A percentile compares a stretch with the other conserved stretches of the same genome.
These are phyloP conservation scores for Rhyzopertha dominica DNA, from an alignment of 1,140 invertebrate genomes.

Conservation along the genomic window DNA sequence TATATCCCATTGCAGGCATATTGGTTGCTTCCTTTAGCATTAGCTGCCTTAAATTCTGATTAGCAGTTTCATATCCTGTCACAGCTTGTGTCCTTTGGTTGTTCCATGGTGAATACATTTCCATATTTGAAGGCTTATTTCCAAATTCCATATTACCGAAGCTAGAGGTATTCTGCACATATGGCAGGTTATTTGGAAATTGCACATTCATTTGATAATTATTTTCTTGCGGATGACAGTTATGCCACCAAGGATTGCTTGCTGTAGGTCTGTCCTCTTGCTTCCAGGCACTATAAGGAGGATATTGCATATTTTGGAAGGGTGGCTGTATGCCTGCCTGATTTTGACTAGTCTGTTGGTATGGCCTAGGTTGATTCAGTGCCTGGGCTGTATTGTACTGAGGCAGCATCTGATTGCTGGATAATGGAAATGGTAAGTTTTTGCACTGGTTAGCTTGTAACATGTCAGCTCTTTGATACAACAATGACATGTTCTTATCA, in stretches of 20 bases:
- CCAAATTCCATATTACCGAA: too few relatives aligned
- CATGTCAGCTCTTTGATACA: too few relatives aligned
- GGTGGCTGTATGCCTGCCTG: neutral
- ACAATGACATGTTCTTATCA: too few relatives aligned
- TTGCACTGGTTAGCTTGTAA: too few relatives aligned
- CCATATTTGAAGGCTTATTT: slow-evolving; percentile 3
- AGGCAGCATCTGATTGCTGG: slow-evolving; percentile 16
- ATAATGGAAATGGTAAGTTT: too few relatives aligned
- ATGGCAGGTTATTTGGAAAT: slow-evolving; percentile 7
- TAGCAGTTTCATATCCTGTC: too few relatives aligned
- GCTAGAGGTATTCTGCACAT: too few relatives aligned
- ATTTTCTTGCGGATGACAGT: neutral
- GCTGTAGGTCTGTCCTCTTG: slow-evolving; percentile 14
- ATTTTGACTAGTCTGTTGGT: neutral
- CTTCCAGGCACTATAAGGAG: slow-evolving; percentile 1
- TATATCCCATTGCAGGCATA: too few relatives aligned
- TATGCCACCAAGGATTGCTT: neutral
- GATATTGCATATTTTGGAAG: slow-evolving; percentile 1
- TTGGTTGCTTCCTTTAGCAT: too few relatives aligned
- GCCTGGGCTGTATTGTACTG: slow-evolving; percentile 12
- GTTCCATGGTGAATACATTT: slow-evolving; percentile 6
- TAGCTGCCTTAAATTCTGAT: too few relatives aligned
- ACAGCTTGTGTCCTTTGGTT: slow-evolving; percentile 7
- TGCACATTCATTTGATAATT: slow-evolving; percentile 13
- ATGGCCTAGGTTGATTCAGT: slow-evolving; percentile 5